A percentile compares a stretch with the other conserved stretches of the same genome.
Evolutionary conservation across 2,797 vertebrate genomes (phyloP).

Genomic region (Smutsia gigantea): DNA sequence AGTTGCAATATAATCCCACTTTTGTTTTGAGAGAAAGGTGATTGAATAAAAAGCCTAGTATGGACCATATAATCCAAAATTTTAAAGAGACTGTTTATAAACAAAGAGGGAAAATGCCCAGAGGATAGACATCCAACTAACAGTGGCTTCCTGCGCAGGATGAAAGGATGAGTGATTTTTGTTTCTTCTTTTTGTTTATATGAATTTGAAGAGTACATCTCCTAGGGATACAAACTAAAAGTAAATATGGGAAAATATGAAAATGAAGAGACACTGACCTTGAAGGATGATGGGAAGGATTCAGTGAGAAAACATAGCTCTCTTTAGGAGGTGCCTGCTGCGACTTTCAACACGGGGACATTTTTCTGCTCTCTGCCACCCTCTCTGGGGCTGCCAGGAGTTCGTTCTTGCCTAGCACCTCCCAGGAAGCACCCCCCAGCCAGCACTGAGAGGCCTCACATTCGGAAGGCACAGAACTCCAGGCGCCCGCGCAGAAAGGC

Average conservation of each 20-base stretch:
- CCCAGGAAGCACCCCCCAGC: neutral
- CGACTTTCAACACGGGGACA: neutral
- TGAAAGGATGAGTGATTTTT: neutral
- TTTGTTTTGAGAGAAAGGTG: neutral
- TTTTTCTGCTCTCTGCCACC: neutral
- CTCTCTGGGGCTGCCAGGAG: neutral
- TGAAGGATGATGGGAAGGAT: neutral
- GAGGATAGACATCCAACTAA: neutral
- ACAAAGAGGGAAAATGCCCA: neutral
- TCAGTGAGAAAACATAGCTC: neutral
- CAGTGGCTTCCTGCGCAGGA: neutral
- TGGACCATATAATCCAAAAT: neutral
- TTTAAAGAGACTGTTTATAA: constrained; percentile 4
- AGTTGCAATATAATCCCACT: neutral
- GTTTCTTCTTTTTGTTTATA: neutral
- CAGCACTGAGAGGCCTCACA: neutral
- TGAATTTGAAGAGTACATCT: neutral
- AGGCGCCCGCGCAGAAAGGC: neutral
- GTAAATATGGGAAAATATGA: constrained; percentile 8
- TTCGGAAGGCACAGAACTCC: neutral
- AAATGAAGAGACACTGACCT: neutral
- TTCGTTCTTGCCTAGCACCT: neutral
- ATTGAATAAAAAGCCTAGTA: neutral
- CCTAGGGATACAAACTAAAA: constrained; percentile 12
- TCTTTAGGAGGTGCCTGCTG: neutral